A percentile compares a stretch with the other conserved stretches of the same genome.
Conservation (phyloP, 2,797 vertebrate genomes). For the Takifugu rubripes region DNA sequence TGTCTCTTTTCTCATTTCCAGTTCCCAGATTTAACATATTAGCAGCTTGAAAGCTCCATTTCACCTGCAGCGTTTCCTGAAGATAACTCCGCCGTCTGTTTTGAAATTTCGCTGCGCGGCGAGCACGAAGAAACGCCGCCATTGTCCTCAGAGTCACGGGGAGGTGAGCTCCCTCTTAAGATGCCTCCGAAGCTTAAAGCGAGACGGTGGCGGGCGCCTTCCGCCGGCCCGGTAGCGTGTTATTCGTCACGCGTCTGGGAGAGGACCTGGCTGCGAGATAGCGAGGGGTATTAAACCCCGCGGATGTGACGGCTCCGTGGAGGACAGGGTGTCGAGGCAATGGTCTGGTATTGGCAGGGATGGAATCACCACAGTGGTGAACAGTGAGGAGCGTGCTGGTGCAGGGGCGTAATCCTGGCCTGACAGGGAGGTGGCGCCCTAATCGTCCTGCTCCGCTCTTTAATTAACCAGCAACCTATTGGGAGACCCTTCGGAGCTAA, state of each 20-base stretch:
- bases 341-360: slow-evolving; percentile 53
- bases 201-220: slow-evolving; percentile 38
- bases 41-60: slow-evolving; percentile 19
- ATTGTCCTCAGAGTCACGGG: slow-evolving; percentile 38
- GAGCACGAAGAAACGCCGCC: slow-evolving; percentile 18
- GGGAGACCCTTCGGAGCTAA: slow-evolving; percentile 67
- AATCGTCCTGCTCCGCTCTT: slow-evolving; percentile 65
- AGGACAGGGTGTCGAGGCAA: slow-evolving; percentile 53
- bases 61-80: slow-evolving; percentile 12
- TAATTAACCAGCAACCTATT: slow-evolving; percentile 76
- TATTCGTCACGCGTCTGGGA: slow-evolving; percentile 28
- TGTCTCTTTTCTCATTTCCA: slow-evolving; percentile 13
- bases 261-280: slow-evolving; percentile 64
- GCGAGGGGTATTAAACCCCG: slow-evolving; percentile 54
- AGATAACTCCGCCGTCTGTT: slow-evolving; percentile 19
- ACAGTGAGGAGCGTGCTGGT: slow-evolving; percentile 61
- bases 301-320: slow-evolving; percentile 59
- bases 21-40: slow-evolving; percentile 4
- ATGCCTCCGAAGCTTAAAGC: slow-evolving; percentile 28
- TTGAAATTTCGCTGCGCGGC: slow-evolving; percentile 14
- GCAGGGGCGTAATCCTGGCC: slow-evolving; percentile 69
- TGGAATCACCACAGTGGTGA: slow-evolving; percentile 57
- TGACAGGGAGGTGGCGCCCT: slow-evolving; percentile 66
- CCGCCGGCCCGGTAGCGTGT: slow-evolving; percentile 32
- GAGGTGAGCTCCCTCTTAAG: slow-evolving; percentile 40